A percentile compares a stretch with the other conserved stretches of the same genome.
Conservation (phyloP, 2,797 vertebrate species). For the Scyliorhinus canicula region DNA sequence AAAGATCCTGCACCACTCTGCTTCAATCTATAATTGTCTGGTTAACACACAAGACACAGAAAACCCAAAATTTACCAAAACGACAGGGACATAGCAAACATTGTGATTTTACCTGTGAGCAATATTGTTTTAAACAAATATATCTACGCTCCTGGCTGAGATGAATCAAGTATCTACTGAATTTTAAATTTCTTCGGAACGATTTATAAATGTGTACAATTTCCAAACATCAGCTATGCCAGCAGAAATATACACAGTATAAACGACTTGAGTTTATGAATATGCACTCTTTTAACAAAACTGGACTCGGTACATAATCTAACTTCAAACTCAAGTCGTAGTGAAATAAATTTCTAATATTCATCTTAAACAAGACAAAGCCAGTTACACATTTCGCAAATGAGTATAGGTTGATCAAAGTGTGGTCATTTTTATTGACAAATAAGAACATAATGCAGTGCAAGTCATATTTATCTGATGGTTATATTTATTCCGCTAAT, state of each 20-base stretch:
- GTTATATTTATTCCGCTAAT: background rate
- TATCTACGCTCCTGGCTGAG: background rate
- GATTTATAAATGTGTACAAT: background rate
- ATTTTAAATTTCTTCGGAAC: background rate
- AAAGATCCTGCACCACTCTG: slow-evolving; percentile 43
- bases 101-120: background rate
- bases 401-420: background rate
- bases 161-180: background rate
- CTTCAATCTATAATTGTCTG: slow-evolving; percentile 15
- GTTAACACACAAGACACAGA: background rate
- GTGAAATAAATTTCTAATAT: background rate
- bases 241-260: background rate
- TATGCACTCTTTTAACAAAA: background rate
- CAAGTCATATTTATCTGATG: background rate
- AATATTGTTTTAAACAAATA: background rate
- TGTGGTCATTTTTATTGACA: background rate
- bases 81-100: background rate
- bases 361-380: background rate
- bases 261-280: background rate
- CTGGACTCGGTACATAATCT: background rate
- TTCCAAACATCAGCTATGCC: background rate
- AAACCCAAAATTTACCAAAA: background rate
- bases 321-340: background rate
- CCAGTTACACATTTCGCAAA: background rate
- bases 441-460: background rate